Evolutionary conservation across 1,140 invertebrate genomes (phyloP).

Genomic region (Planococcus citri): DNA sequence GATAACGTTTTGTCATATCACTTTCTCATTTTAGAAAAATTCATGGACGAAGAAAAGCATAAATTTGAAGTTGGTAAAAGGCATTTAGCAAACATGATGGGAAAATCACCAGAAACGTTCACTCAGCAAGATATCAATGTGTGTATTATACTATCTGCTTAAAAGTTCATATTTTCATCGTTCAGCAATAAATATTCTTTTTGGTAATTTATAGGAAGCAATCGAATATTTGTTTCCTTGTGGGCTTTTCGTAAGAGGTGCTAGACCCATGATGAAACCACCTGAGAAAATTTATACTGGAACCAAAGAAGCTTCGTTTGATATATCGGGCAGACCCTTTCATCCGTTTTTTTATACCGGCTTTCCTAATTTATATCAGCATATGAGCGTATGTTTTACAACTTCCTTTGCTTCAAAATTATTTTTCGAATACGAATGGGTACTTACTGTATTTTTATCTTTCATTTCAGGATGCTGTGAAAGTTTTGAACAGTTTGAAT

Average conservation of each 20-base stretch:
- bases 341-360: slow-evolving; percentile 83
- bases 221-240: slow-evolving; percentile 88
- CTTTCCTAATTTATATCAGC: slow-evolving; percentile 66
- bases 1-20: not conserved
- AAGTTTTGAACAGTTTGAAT: slow-evolving; percentile 50
- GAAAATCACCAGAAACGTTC: slow-evolving; percentile 72
- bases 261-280: slow-evolving; percentile 73
- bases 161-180: not conserved
- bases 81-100: slow-evolving; percentile 98
- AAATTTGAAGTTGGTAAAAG: slow-evolving; percentile 85
- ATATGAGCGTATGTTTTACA: slow-evolving; percentile 57
- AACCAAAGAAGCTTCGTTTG: slow-evolving; percentile 80
- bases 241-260: slow-evolving; percentile 65
- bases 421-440: too few species aligned
- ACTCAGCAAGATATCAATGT: slow-evolving; percentile 80
- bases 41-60: slow-evolving; percentile 65
- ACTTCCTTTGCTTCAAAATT: slow-evolving; percentile 21
- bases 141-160: too few species aligned
- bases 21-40: slow-evolving; percentile 46
- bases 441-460: too few species aligned
- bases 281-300: slow-evolving; percentile 75
- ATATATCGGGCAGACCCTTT: slow-evolving; percentile 70
- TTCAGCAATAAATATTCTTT: not conserved
- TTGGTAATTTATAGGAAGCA: slow-evolving; percentile 48
- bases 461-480: slow-evolving; percentile 42